Evolutionary conservation across 1,140 invertebrate species (phyloP).

Genomic region (Sinonovacula constricta): DNA sequence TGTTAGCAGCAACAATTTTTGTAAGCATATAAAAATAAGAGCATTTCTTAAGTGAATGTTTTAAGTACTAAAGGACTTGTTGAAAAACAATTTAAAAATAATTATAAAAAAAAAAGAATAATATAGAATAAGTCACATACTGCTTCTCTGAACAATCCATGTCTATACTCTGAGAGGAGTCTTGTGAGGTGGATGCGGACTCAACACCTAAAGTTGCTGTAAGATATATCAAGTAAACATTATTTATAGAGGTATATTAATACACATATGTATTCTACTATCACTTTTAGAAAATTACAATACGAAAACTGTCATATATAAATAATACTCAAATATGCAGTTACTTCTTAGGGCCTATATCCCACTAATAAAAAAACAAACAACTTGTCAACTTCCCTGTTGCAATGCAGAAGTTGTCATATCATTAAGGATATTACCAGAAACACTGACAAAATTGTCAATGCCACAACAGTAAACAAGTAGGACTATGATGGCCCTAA

Average conservation of each 20-base stretch:
- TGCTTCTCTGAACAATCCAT: constrained; percentile 81
- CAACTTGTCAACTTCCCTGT: too few relatives aligned
- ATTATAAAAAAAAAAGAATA: neutral
- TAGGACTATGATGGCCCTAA: too few relatives aligned
- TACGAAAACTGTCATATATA: too few relatives aligned
- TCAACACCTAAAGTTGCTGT: constrained; percentile 55
- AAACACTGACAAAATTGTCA: too few relatives aligned
- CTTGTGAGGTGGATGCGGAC: constrained; percentile 38
- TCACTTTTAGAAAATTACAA: too few relatives aligned
- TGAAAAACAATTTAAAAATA: neutral
- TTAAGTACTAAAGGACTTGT: neutral
- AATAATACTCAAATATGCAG: too few relatives aligned
- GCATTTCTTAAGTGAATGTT: neutral
- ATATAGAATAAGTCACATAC: constrained; percentile 50
- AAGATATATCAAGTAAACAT: neutral
- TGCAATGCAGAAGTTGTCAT: too few relatives aligned
- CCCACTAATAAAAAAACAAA: too few relatives aligned
- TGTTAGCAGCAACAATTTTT: too few relatives aligned
- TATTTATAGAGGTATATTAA: neutral
- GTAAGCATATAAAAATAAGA: too few relatives aligned
- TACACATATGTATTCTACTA: neutral
- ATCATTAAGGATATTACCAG: too few relatives aligned
- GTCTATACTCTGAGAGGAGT: constrained; percentile 63
- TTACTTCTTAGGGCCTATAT: neutral
- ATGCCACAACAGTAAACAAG: too few relatives aligned